phyloP scores from a whole-genome alignment of 2,113 vertebrate genomes.

The Myiozetetes cayanensis region DNA sequence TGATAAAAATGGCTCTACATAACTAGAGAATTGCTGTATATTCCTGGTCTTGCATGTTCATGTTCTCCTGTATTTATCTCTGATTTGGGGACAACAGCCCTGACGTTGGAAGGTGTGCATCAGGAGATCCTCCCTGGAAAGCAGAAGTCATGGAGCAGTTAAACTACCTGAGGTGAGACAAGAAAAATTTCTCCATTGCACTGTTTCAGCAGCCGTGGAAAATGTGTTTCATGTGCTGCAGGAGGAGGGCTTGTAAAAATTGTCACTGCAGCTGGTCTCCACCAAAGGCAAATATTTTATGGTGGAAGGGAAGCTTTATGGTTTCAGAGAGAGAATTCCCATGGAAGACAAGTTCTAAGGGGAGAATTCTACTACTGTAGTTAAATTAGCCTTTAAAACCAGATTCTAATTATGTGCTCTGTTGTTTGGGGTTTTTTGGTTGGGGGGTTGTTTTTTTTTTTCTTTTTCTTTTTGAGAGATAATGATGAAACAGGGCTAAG shows the following conservation, averaged over 20 bases:
- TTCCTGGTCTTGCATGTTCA: not conserved
- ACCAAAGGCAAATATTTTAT: not conserved
- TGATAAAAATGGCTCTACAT: not conserved
- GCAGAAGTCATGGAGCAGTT: not conserved
- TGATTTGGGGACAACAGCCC: not conserved
- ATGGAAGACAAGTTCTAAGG: not conserved
- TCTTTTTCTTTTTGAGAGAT: not conserved
- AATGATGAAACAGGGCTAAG: not conserved
- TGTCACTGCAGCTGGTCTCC: not conserved
- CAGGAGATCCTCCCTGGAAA: not conserved
- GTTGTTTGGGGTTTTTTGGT: not conserved
- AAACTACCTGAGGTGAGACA: not conserved
- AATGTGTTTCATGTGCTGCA: not conserved
- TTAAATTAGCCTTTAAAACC: not conserved
- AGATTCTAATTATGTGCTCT: not conserved
- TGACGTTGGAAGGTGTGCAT: rapidly evolving
- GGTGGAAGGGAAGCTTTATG: not conserved
- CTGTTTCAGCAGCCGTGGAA: not conserved
- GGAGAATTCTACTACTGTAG: not conserved
- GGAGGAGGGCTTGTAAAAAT: not conserved
- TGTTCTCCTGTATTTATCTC: not conserved
- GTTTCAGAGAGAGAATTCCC: not conserved
- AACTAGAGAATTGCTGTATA: not conserved
- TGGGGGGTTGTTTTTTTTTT: too few species aligned
- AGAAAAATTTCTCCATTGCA: not conserved